Evolutionary conservation across 1,140 invertebrate species (phyloP), one percentile per base, ranked within the genome.

Genomic region (Macrotrachela quadricornifera): DNA sequence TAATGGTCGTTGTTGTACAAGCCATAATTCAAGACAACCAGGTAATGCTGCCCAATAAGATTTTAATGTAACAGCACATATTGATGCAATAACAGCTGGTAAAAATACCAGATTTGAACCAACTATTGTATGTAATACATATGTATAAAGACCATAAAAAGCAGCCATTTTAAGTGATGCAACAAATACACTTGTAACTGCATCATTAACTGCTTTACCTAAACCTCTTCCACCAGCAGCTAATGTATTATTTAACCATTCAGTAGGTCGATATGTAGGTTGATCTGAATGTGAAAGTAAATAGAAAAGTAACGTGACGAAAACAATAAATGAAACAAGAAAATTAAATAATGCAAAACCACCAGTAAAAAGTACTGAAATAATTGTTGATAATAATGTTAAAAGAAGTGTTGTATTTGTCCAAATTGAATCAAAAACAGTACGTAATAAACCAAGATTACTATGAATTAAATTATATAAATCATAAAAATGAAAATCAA

Each of bases 131-230:
- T 96, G 90, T 46, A 90, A 83, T 37, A 96, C 77, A 85, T 90
- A 96, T 0, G 91, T 96, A 78, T 90, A 97, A 52, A 96, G 71
- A 0, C 88, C 90, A 66, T 96, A 95, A 71, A 97, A 97, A 0
- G 82, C 75, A 6, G 86, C 83, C 76, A 96, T 86, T 73, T 96
- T 97, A 56, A 94, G 82, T 1, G 87, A 91, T 0, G 88, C 87
- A 44, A 82, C 78, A 63, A 96, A 87, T 4, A 97, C 84, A 43
- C 45, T 46, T 36, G 16, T 15, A 11, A 54, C 46, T 18, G 17
- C 39, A 40, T 48, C 37, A 39, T 54, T 37, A 37, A 54, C 46
- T 18, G 45, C 45, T 40, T 37, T 13, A 14, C 14, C 39, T 30
- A 54, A 49, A 8, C 3, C 8, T 14, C 41, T 10, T 42, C 10